These are phyloP conservation scores for Cylloceria caligata DNA, from an alignment of 2,888 invertebrate genomes.

Conservation along the genomic window DNA sequence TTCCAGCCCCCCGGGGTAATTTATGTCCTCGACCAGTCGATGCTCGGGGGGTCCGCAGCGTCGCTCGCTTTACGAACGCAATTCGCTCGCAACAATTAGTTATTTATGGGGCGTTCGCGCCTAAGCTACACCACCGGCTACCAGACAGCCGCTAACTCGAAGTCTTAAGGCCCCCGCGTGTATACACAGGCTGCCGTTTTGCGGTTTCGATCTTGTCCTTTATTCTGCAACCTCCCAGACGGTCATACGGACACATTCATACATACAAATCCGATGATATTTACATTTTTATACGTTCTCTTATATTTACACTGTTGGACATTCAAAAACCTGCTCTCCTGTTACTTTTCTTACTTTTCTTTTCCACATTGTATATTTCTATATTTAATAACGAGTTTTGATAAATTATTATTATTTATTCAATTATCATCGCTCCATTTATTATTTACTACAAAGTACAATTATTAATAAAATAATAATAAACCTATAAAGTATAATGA, in stretches of 20 bases:
- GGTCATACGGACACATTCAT: constrained; percentile 6
- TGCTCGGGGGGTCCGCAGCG: constrained; percentile 74
- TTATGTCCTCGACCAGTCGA: constrained; percentile 75
- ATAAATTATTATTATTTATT: constrained; percentile 23
- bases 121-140: constrained; percentile 60
- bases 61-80: constrained; percentile 66
- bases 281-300: constrained; percentile 42
- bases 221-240: background rate
- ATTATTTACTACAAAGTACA: constrained; percentile 8
- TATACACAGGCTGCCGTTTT: constrained; percentile 26
- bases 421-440: constrained; percentile 4
- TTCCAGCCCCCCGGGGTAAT: constrained; percentile 71
- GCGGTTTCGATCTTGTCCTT: constrained; percentile 6
- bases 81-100: constrained; percentile 75
- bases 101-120: constrained; percentile 76
- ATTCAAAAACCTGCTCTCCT: constrained; percentile 14
- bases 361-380: background rate
- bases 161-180: constrained; percentile 24
- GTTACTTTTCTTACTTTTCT: constrained; percentile 11
- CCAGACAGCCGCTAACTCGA: constrained; percentile 59
- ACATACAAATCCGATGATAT: constrained; percentile 49
- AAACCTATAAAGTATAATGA: constrained; percentile 20
- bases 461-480: background rate
- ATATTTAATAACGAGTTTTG: constrained; percentile 18
- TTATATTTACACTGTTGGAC: constrained; percentile 42